Evolutionary conservation across 2,113 vertebrate species (phyloP).

Genomic region (Acanthochromis polyacanthus): DNA sequence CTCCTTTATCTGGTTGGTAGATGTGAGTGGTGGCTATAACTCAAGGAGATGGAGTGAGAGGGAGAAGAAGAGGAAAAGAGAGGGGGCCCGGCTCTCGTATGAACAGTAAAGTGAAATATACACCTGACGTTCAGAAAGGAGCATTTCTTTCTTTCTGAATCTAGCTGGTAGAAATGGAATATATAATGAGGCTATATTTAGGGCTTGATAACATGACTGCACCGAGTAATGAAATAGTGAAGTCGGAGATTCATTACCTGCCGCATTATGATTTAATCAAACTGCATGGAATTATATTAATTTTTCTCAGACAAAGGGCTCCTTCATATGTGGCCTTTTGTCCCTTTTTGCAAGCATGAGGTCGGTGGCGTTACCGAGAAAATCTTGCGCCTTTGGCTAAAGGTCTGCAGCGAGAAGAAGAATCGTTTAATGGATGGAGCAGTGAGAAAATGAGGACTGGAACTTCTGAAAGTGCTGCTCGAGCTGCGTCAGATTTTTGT

Average conservation of each 20-base stretch:
- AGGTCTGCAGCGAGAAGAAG: constrained; percentile 26
- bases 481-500: neutral
- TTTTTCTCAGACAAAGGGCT: constrained; percentile 78
- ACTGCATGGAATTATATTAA: constrained; percentile 79
- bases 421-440: constrained; percentile 30
- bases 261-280: constrained; percentile 87
- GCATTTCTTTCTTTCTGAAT: constrained; percentile 57
- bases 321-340: constrained; percentile 70
- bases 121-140: constrained; percentile 79
- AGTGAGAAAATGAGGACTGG: constrained; percentile 23
- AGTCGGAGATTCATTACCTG: constrained; percentile 84
- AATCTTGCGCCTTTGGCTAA: constrained; percentile 16
- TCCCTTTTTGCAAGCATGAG: constrained; percentile 40
- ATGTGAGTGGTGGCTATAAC: constrained; percentile 65
- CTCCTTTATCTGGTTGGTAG: constrained; percentile 62
- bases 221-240: constrained; percentile 81
- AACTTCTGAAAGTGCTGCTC: neutral
- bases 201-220: constrained; percentile 77
- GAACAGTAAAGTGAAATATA: constrained; percentile 79
- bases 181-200: constrained; percentile 87
- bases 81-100: constrained; percentile 58
- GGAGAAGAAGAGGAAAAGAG: constrained; percentile 75
- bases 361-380: constrained; percentile 36
- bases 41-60: constrained; percentile 72
- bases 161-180: constrained; percentile 82